Conservation (phyloP, 2,113 vertebrate species). For the Urocitellus parryii region DNA sequence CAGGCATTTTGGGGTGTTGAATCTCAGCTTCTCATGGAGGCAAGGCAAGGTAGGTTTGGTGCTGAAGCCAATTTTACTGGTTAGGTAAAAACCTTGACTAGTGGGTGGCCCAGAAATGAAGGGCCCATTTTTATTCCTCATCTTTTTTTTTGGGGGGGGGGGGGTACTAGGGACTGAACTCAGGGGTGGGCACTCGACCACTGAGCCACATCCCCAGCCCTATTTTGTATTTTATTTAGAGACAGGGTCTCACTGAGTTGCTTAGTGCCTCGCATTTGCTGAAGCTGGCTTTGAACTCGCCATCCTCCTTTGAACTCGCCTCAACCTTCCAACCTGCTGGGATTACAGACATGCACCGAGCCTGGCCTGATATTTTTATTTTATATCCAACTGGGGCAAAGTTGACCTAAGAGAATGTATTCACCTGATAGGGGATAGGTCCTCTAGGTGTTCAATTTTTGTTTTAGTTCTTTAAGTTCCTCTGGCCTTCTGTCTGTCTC, state of each 20-base stretch:
- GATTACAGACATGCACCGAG: too few species aligned
- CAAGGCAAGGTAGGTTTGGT: neutral
- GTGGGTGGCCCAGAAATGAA: neutral
- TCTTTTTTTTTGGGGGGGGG: constrained; percentile 42
- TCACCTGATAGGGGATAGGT: neutral
- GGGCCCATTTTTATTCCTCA: neutral
- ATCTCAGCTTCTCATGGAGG: neutral
- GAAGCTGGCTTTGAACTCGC: too few species aligned
- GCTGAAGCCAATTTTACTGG: neutral
- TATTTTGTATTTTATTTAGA: too few species aligned
- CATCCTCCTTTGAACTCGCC: too few species aligned
- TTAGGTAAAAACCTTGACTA: neutral
- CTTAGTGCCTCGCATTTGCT: too few species aligned
- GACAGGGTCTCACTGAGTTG: too few species aligned
- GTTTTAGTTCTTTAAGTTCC: neutral
- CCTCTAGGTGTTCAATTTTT: neutral
- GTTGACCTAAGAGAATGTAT: neutral
- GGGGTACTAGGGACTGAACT: too few species aligned
- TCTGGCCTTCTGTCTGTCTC: neutral
- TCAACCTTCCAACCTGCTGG: too few species aligned
- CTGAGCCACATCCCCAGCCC: too few species aligned
- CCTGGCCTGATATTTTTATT: neutral
- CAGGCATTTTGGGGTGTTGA: neutral
- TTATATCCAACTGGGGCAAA: neutral
- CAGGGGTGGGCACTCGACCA: too few species aligned